Evolutionary conservation across 2,888 invertebrate species (phyloP), one percentile per base, ranked within the genome.

Genomic region (Drosophila paranaensis): DNA sequence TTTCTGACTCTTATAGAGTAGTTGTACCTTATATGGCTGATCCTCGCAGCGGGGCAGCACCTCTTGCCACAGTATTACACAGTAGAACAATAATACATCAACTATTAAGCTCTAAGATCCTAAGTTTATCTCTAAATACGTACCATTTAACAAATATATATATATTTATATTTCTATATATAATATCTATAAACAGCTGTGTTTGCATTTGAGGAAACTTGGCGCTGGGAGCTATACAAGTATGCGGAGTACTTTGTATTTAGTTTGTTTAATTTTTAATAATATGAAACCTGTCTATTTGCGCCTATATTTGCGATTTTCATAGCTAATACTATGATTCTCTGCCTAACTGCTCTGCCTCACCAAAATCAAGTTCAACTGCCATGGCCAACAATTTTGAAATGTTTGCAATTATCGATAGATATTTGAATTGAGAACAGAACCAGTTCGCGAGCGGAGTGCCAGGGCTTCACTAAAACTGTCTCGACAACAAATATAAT

Each of bases 1-100:
- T 62, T 79, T 81, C 79, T 81, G 71, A 75, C 89, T 82, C 88
- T 88, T 80, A 89, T 89, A 85, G 88, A 88, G 86, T 82, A 45
- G 62, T 37, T 5, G 85, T 86, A 86, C 85, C 89, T 89, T 73
- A 73, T 65, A 60, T 63, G 69, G 77, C 72, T 77, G 68, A 37
- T 70, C 55, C 37, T 37, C 35, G 10, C 16, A 25, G 33, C 13
- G 57, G 63, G 60, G 50, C 70, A 71, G 54, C 69, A 60, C 46
- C 51, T 66, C 70, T 73, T 71, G 70, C 71, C 71, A 72, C 77
- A 86, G 81, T 88, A 88, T 85, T 88, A 75, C 27, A 66, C 20
- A 40, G 51, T 71, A 69, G 63, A 71, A 51, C 54, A 78, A 79
- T 70, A 78, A 79, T 66, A 13, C 45, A 43, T 79, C 13, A 48